A percentile compares a stretch with the other conserved stretches of the same genome.
These are phyloP conservation scores for Drosophila ambigua DNA, from an alignment of 1,140 invertebrate species.

Conservation along the genomic window DNA sequence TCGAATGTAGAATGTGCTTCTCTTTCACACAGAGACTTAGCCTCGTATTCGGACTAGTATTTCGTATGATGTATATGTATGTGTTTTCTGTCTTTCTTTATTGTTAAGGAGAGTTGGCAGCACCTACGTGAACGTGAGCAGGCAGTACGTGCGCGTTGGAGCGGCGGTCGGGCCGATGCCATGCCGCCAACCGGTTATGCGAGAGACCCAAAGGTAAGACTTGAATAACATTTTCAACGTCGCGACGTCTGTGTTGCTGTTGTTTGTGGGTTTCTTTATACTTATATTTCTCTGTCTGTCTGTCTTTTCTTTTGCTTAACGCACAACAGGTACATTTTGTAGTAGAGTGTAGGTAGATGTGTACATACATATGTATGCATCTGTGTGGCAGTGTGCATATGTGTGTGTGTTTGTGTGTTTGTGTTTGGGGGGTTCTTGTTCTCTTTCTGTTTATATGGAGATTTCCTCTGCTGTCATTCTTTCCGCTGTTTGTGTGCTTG, in stretches of 20 bases:
- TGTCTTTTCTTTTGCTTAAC: constrained; percentile 47
- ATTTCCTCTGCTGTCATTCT: constrained; percentile 57
- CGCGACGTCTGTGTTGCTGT: constrained; percentile 13
- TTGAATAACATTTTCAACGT: constrained; percentile 56
- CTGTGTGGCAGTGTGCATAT: constrained; percentile 14
- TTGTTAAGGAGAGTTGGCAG: constrained; percentile 54
- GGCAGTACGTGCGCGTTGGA: no score
- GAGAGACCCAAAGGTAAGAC: constrained; percentile 49
- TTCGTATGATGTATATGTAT: constrained; percentile 25
- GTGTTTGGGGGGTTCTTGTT: constrained; percentile 18
- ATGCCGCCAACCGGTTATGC: constrained; percentile 47
- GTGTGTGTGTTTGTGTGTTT: neutral
- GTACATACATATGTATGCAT: constrained; percentile 25
- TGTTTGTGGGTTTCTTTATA: constrained; percentile 24
- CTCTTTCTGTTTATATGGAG: constrained; percentile 49
- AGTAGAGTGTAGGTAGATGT: constrained; percentile 30
- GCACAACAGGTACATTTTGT: constrained; percentile 62
- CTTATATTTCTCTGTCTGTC: constrained; percentile 29
- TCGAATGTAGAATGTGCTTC: neutral
- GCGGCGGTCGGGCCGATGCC: no score
- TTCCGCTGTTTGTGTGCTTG: constrained; percentile 35
- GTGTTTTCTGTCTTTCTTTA: constrained; percentile 12
- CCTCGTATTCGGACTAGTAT: constrained; percentile 10
- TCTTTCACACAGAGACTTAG: neutral
- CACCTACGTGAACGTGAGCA: constrained; percentile 44